Base-by-base conservation (phyloP, 1,140 invertebrate genomes). In the Drosophila bifasciata region DNA sequence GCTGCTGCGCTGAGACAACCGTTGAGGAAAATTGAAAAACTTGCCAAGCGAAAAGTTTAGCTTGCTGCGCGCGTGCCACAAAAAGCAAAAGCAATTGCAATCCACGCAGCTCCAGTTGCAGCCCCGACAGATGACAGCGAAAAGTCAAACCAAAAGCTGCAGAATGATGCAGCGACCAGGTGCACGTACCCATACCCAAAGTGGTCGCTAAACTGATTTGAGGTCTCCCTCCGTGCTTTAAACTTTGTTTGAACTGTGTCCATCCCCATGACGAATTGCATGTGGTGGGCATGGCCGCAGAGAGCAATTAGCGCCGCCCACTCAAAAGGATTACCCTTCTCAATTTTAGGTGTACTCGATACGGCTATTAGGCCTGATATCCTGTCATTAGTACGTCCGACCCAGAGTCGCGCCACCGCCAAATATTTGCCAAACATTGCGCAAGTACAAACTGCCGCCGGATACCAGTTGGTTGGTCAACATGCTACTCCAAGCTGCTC, bases 291-390 rank as follows among this genome's bases (percentile, higher is more conserved):
- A 36, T 43, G 13, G 25, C 15, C 25, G 17, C 23, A 40, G 45
- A 50, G 41, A 74, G 74, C 77, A 75, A 88, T 88, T 88, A 88
- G 71, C 56, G 64, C 32, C 62, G 21, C 17, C 44, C 60, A 60
- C 46, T 43, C 61, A 51, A 57, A 57, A 49, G 63, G 51, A 62
- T 70, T 63, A 81, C 74, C 78, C 73, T 50, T 58, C 59, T 84
- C 75, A 83, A 70, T 63, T 63, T 79, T 45, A 28, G 70, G 66
- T 48, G 51, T 56, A 79, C 79, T 84, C 64, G 63, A 76, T 85
- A 72, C 56, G 83, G 74, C 70, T 63, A 83, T 86, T 88, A 81
- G 74, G 83, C 76, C 69, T 57, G 77, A 88, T 78, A 81, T 67
- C 77, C 77, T 74, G 81, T 85, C 76, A 57, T 79, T 70, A 68